Evolutionary conservation across 2,888 invertebrate species (phyloP).

Genomic region (Aleiodes testaceus): DNA sequence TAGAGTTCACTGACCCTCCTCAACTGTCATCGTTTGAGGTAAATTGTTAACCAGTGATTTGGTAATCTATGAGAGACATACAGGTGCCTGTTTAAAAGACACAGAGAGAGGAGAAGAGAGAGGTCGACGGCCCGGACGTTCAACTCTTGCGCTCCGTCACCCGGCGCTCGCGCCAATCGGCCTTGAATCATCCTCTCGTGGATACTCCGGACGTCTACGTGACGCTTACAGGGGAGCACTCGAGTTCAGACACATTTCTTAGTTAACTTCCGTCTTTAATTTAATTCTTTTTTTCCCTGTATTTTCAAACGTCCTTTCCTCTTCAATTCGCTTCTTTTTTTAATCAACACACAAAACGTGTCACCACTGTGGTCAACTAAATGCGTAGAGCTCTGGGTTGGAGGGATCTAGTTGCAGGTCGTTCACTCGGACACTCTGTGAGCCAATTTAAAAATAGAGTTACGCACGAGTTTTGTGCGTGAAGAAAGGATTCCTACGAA

Average conservation of each 20-base stretch:
- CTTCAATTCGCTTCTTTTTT: not conserved
- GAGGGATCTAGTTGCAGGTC: constrained; percentile 72
- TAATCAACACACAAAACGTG: constrained; percentile 25
- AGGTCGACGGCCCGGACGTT: constrained; percentile 71
- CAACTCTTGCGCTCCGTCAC: constrained; percentile 64
- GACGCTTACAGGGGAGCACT: constrained; percentile 3
- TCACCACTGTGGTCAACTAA: constrained; percentile 48
- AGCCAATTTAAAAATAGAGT: constrained; percentile 70
- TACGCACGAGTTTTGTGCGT: constrained; percentile 52
- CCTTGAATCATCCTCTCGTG: constrained; percentile 63
- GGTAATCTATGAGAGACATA: constrained; percentile 11
- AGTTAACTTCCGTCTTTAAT: constrained; percentile 23
- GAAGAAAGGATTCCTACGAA: constrained; percentile 11
- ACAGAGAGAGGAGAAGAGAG: constrained; percentile 34
- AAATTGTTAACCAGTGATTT: constrained; percentile 18
- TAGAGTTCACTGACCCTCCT: constrained; percentile 10
- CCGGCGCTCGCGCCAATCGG: constrained; percentile 58
- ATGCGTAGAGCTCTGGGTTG: constrained; percentile 44
- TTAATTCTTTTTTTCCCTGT: no score
- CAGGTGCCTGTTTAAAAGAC: constrained; percentile 9
- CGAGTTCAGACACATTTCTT: constrained; percentile 21
- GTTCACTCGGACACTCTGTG: constrained; percentile 68
- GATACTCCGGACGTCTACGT: constrained; percentile 10
- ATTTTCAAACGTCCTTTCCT: no score
- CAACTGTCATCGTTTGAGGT: constrained; percentile 49